Evolutionary conservation across 1,140 invertebrate species (phyloP).

Genomic region (Nomia melanderi): DNA sequence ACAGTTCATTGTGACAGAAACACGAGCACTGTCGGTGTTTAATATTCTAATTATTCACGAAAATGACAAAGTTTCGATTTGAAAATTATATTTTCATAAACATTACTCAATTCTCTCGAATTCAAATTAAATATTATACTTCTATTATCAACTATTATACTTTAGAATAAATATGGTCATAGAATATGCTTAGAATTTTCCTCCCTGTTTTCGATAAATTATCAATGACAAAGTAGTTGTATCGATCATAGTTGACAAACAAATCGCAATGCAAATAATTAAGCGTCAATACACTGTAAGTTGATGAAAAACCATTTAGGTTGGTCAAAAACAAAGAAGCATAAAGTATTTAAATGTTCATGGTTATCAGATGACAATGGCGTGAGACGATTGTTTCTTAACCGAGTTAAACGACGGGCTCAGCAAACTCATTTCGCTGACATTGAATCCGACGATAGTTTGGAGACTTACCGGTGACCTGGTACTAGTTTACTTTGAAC

Average conservation of each 20-base stretch:
- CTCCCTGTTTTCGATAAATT: no score
- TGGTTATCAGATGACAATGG: not conserved
- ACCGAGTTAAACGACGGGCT: not conserved
- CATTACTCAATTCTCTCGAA: no score
- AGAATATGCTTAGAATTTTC: no score
- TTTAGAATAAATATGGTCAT: no score
- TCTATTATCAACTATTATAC: no score
- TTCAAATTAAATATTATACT: no score
- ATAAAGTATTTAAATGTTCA: no score
- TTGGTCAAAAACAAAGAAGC: no score
- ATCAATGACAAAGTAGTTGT: no score
- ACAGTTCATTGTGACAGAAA: not conserved
- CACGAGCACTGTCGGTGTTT: not conserved
- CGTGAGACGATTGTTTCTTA: not conserved
- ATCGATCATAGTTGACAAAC: not conserved
- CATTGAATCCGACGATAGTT: slow-evolving; percentile 47
- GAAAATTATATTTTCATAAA: not conserved
- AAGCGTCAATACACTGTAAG: no score
- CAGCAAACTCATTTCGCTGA: slow-evolving; percentile 36
- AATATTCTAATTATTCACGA: not conserved
- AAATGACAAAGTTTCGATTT: not conserved
- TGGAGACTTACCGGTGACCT: slow-evolving; percentile 45
- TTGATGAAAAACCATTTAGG: no score
- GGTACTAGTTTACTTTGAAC: slow-evolving; percentile 53
- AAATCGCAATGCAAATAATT: no score